A percentile compares a stretch with the other conserved stretches of the same genome.
Evolutionary conservation across 2,888 invertebrate species (phyloP).

Genomic region (Pyrgus malvae): DNA sequence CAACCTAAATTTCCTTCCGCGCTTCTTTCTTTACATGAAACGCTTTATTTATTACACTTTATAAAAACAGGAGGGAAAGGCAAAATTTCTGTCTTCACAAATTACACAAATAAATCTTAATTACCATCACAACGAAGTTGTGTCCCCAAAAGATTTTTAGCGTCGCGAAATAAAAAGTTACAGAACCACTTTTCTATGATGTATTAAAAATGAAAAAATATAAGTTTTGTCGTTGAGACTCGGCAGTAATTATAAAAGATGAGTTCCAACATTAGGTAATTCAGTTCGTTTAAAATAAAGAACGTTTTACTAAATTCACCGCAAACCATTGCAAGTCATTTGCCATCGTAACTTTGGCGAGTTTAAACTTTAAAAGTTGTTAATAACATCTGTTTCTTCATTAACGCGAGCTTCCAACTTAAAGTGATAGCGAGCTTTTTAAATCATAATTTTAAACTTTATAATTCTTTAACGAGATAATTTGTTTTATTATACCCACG

Average conservation of each 20-base stretch:
- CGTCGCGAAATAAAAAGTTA: slow-evolving; percentile 11
- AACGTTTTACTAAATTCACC: slow-evolving; percentile 48
- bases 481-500: too few species aligned
- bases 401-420: slow-evolving; percentile 6
- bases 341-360: slow-evolving; percentile 47
- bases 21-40: background rate
- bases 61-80: slow-evolving; percentile 6
- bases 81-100: slow-evolving; percentile 11
- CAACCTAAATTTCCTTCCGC: background rate
- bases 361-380: slow-evolving; percentile 40
- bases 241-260: slow-evolving; percentile 41
- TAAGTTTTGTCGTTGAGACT: slow-evolving; percentile 4
- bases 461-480: too few species aligned
- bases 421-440: background rate
- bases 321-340: slow-evolving; percentile 49
- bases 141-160: slow-evolving; percentile 9
- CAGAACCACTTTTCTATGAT: slow-evolving; percentile 17
- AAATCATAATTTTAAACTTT: too few species aligned
- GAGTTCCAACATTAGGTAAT: slow-evolving; percentile 50
- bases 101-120: slow-evolving; percentile 22
- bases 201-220: slow-evolving; percentile 16
- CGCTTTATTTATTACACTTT: background rate
- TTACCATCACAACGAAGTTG: slow-evolving; percentile 14
- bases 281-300: slow-evolving; percentile 50
- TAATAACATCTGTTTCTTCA: slow-evolving; percentile 16